Conservation (phyloP, 2,888 invertebrate genomes). For the Hypomecis atomaria region DNA sequence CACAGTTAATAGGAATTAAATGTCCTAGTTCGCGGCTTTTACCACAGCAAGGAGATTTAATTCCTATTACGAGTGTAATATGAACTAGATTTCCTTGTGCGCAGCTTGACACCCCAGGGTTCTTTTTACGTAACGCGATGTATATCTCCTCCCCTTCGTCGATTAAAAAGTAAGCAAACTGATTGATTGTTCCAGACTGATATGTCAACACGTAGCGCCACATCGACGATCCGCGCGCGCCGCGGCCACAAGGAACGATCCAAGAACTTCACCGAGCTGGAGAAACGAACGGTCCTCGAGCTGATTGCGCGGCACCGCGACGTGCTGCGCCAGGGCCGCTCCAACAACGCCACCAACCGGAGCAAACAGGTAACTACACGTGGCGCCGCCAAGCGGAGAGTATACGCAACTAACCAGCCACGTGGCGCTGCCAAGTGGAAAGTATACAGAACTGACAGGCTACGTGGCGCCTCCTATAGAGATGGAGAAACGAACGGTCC, state of each 20-base stretch:
- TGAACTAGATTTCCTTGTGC: no score
- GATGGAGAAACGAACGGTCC: conserved; percentile 79
- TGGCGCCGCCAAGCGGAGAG: conserved; percentile 78
- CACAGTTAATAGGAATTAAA: no score
- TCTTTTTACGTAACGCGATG: no score
- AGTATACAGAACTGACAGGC: conserved; percentile 69
- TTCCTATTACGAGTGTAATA: no score
- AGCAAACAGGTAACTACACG: conserved; percentile 72
- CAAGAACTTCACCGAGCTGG: conserved; percentile 82
- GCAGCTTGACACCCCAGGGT: no score
- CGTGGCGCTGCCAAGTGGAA: conserved; percentile 76
- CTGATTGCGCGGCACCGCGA: conserved; percentile 79
- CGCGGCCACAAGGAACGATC: conserved; percentile 83
- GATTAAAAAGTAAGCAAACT: no score
- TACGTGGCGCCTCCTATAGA: conserved; percentile 59
- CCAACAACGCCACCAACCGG: conserved; percentile 82
- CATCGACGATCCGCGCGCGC: conserved; percentile 71
- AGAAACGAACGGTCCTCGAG: conserved; percentile 80
- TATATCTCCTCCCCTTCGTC: no score
- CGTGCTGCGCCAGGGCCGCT: conserved; percentile 82
- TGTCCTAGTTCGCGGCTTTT: no score
- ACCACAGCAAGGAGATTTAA: no score
- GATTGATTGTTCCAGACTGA: conserved; percentile 60
- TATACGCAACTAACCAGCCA: conserved; percentile 64
- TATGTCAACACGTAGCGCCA: conserved; percentile 79